A percentile compares a stretch with the other conserved stretches of the same genome.
These are phyloP conservation scores for Cercopithecus hamlyni DNA, from an alignment of 2,797 vertebrate species.

Conservation along the genomic window DNA sequence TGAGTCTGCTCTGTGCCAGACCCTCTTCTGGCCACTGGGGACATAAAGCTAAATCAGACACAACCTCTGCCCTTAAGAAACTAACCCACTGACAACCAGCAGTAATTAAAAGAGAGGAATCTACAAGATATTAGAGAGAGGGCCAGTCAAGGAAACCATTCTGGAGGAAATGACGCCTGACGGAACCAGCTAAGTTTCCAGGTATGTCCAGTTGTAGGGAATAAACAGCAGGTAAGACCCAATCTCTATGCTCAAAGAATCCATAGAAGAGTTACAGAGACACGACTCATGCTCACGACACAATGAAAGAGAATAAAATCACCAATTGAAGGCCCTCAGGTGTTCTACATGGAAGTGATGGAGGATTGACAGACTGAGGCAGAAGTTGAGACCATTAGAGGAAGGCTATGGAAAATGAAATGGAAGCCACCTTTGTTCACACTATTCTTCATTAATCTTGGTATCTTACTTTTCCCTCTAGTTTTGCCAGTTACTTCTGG, in stretches of 20 bases:
- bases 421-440: not conserved
- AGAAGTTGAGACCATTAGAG: not conserved
- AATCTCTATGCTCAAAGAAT: not conserved
- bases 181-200: not conserved
- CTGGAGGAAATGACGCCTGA: not conserved
- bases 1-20: not conserved
- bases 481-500: conserved; percentile 21
- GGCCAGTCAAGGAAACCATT: not conserved
- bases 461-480: not conserved
- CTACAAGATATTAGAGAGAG: not conserved
- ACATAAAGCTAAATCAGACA: conserved; percentile 29
- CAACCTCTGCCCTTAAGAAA: not conserved
- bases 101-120: conserved; percentile 1
- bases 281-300: not conserved
- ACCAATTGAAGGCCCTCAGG: not conserved
- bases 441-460: not conserved
- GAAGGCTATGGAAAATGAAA: not conserved
- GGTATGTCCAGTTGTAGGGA: not conserved
- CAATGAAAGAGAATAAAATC: not conserved
- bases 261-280: not conserved
- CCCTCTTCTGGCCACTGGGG: not conserved
- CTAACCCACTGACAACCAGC: not conserved
- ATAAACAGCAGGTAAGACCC: not conserved
- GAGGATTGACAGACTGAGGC: not conserved
- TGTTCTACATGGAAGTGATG: not conserved